A percentile compares a stretch with the other conserved stretches of the same genome.
phyloP scores from a whole-genome alignment of 1,140 invertebrate genomes.

The Euwallacea fornicatus region DNA sequence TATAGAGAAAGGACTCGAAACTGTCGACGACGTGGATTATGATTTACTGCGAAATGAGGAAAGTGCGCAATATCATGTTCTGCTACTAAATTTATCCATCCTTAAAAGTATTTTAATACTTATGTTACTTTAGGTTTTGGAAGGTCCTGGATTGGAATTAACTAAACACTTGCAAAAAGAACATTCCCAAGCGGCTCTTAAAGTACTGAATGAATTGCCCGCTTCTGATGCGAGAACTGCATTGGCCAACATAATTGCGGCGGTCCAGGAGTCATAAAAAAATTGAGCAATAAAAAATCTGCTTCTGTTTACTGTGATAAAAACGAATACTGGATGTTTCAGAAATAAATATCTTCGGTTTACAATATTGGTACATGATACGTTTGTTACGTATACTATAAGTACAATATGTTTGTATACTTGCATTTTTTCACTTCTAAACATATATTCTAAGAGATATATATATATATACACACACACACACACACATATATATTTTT shows the following conservation, averaged over 20 bases:
- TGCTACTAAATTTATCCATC: background rate
- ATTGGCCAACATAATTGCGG: constrained; percentile 76
- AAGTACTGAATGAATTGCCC: constrained; percentile 72
- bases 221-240: constrained; percentile 75
- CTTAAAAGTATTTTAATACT: background rate
- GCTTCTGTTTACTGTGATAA: constrained; percentile 4
- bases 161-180: constrained; percentile 75
- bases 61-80: background rate
- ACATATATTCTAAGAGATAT: too few relatives aligned
- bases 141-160: constrained; percentile 70
- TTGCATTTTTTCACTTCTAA: too few relatives aligned
- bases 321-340: too few relatives aligned
- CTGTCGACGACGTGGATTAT: constrained; percentile 76
- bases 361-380: too few relatives aligned
- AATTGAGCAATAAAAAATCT: background rate
- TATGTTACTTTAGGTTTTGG: constrained; percentile 42
- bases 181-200: constrained; percentile 74
- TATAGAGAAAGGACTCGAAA: constrained; percentile 69
- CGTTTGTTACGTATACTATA: too few relatives aligned
- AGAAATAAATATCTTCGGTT: too few relatives aligned
- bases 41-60: constrained; percentile 58
- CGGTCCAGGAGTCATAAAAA: constrained; percentile 61
- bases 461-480: too few relatives aligned
- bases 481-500: too few relatives aligned
- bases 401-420: too few relatives aligned